Conservation (phyloP, 37 sponge, comb jelly and placozoan species). For the Cliona cf. orientalis region DNA sequence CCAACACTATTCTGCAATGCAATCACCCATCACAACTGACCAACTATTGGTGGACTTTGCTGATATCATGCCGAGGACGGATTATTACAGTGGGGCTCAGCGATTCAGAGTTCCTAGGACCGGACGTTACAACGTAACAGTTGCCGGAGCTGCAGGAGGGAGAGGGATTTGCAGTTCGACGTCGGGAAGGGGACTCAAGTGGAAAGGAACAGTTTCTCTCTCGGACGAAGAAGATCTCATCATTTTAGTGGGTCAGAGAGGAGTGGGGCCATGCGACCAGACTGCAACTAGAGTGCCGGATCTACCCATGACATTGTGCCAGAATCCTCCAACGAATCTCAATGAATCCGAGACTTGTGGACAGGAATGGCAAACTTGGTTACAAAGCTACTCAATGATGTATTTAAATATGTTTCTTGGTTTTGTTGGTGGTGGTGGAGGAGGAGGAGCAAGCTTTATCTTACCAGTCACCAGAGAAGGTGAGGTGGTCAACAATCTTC, state of each 20-base stretch:
- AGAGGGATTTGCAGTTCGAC: slow-evolving; percentile 42
- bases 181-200: slow-evolving; percentile 23
- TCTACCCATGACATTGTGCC: slow-evolving; percentile 8
- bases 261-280: slow-evolving; percentile 51
- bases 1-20: not conserved
- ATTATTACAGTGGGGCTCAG: slow-evolving; percentile 14
- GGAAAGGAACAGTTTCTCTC: slow-evolving; percentile 1
- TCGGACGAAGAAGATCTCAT: slow-evolving; percentile 12
- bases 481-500: not conserved
- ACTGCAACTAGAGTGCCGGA: too few relatives aligned
- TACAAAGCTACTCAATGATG: not conserved
- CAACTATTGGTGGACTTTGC: not conserved
- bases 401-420: not conserved
- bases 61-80: not conserved
- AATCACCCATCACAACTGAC: slow-evolving; percentile 13
- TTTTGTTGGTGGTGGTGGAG: slow-evolving; percentile 54
- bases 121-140: slow-evolving; percentile 53
- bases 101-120: slow-evolving; percentile 41
- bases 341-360: slow-evolving; percentile 9
- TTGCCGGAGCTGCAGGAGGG: slow-evolving; percentile 73
- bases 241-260: slow-evolving; percentile 58
- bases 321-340: not conserved
- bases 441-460: slow-evolving; percentile 66
- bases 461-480: not conserved
- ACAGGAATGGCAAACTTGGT: not conserved